Evolutionary conservation across 2,113 vertebrate genomes (phyloP), one percentile per base, ranked within the genome.

Genomic region (Melanerpes formicivorus): DNA sequence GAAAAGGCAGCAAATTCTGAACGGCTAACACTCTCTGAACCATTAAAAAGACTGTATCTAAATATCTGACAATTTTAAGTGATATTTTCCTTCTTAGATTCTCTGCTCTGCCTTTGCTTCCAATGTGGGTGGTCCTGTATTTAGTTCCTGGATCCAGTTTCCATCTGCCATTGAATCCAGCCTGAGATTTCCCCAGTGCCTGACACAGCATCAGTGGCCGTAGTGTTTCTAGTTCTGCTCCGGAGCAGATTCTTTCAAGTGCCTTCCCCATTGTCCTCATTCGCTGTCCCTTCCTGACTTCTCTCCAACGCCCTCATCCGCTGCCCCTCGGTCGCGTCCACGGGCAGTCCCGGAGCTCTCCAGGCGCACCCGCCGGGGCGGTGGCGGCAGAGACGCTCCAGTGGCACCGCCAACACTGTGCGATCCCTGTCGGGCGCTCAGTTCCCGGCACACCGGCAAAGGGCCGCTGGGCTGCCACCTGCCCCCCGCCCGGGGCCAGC

Each of bases 351-450:
- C 32, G 8, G 44, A 18, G 32, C 65, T 21, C 73, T n/a, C 55
- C 32, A 18, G 22, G 27, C 3, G 17, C 42, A 10, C 1, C 42
- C 50, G 6, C 40, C 23, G 17, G 10, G 27, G 8, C 1, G 23
- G 9, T 17, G 1, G 21, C 14, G 7, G 8, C 3, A 22, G 21
- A 2, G 4, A 30, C 18, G 1, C 34, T 7, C 21, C 10, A 34
- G 30, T 26, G 10, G 30, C 16, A 8, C 5, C 11, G 23, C 32
- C 50, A 1, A 1, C 29, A 5, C 23, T 19, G 3, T 1, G n/a
- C 30, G 2, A 16, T 1, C 34, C 5, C 13, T 18, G 14, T 7
- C 12, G 10, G n/a, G 4, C 14, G 7, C 5, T 7, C 40, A 6
- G 6, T 8, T 17, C 8, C 1, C 0, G 16, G 5, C 71, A 21